A percentile compares a stretch with the other conserved stretches of the same genome.
Evolutionary conservation across 2,113 vertebrate genomes (phyloP).

Genomic region (Ceyx margarethae): DNA sequence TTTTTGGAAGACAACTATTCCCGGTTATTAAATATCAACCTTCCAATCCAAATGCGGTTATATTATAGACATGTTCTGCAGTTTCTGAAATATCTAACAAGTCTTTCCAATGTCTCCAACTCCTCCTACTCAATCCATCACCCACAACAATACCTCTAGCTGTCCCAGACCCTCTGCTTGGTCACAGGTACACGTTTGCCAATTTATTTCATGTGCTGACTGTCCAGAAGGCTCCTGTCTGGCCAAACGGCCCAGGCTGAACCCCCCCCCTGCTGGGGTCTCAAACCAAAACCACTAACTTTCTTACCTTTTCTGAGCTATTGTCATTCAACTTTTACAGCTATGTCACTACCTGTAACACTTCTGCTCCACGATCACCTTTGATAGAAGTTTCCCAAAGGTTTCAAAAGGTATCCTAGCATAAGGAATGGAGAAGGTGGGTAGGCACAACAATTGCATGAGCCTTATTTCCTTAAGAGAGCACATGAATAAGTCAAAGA

Average conservation of each 20-base stretch:
- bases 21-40: not conserved
- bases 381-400: not conserved
- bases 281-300: not conserved
- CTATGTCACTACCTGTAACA: not conserved
- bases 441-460: not conserved
- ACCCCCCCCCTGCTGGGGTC: not conserved
- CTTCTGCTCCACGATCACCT: not conserved
- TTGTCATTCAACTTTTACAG: not conserved
- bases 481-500: not conserved
- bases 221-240: not conserved
- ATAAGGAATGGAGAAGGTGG: not conserved
- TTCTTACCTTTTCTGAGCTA: not conserved
- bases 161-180: not conserved
- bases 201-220: not conserved
- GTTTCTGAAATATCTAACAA: not conserved
- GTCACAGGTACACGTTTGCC: fast-evolving
- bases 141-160: not conserved
- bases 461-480: not conserved
- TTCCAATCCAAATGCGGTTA: not conserved
- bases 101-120: not conserved
- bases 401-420: not conserved
- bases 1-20: not conserved
- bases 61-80: not conserved
- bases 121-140: not conserved
- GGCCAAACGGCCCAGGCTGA: not conserved